Evolutionary conservation across 2,888 invertebrate genomes (phyloP).

Genomic region (Eupithecia inturbata): DNA sequence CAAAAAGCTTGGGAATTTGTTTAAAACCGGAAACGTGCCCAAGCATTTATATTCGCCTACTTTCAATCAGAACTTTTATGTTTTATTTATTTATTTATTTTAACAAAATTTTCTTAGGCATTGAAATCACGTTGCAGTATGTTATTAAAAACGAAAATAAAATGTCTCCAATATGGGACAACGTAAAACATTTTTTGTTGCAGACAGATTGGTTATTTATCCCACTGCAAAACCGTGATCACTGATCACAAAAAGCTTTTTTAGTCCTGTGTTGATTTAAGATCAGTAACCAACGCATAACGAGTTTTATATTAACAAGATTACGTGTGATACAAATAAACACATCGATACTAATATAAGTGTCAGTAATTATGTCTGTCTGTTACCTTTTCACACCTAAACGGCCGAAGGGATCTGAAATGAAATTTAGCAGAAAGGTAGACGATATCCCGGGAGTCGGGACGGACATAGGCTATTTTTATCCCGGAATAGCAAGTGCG

Average conservation of each 20-base stretch:
- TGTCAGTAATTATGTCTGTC: too few relatives aligned
- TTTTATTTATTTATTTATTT: too few relatives aligned
- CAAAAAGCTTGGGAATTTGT: conserved; percentile 26
- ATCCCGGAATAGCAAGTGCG: too few relatives aligned
- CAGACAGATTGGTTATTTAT: not conserved
- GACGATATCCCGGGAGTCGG: too few relatives aligned
- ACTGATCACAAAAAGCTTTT: not conserved
- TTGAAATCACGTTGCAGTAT: not conserved
- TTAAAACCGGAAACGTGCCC: conserved; percentile 26
- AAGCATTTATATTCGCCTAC: conserved; percentile 26
- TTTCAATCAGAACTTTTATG: conserved; percentile 20
- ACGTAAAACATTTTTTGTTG: not conserved
- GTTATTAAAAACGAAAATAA: not conserved
- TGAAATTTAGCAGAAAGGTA: not conserved
- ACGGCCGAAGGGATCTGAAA: not conserved
- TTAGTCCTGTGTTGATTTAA: not conserved
- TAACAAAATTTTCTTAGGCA: too few relatives aligned
- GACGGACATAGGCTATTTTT: not conserved
- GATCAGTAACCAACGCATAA: not conserved
- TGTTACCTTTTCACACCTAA: not conserved
- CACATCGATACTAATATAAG: not conserved
- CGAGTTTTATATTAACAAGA: too few relatives aligned
- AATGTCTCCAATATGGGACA: not conserved
- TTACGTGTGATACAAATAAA: not conserved
- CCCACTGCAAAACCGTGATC: not conserved